A percentile compares a stretch with the other conserved stretches of the same genome.
Evolutionary conservation across 1,140 invertebrate genomes (phyloP).

Genomic region (Drosophila simulans): DNA sequence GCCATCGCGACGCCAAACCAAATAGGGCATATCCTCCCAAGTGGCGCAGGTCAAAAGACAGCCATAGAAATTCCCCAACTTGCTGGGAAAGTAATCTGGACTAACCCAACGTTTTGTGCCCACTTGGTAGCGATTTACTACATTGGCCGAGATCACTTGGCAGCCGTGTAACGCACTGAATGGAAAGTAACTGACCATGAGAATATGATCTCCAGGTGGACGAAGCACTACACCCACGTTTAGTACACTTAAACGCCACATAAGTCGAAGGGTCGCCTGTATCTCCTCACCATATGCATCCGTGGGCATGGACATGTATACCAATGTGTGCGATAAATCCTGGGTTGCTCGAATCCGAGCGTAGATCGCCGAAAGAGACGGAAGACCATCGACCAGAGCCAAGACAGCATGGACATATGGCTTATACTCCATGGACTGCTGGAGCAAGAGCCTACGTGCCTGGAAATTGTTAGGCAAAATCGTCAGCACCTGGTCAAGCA

Average conservation of each 20-base stretch:
- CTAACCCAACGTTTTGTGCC: constrained; percentile 7
- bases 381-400: constrained; percentile 52
- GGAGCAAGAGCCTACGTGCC: constrained; percentile 15
- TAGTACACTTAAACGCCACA: constrained; percentile 63
- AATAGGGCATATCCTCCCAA: constrained; percentile 78
- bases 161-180: constrained; percentile 41
- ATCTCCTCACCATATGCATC: constrained; percentile 11
- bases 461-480: constrained; percentile 4
- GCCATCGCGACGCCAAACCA: constrained; percentile 27
- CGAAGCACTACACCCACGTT: constrained; percentile 50
- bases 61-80: constrained; percentile 66
- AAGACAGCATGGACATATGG: constrained; percentile 58
- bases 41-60: constrained; percentile 72
- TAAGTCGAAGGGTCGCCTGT: constrained; percentile 33
- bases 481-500: constrained; percentile 28
- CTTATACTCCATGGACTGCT: constrained; percentile 39
- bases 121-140: constrained; percentile 50
- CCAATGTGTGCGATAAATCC: constrained; percentile 59
- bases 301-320: constrained; percentile 54
- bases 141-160: constrained; percentile 30
- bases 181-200: constrained; percentile 61
- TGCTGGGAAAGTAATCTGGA: constrained; percentile 47
- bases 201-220: background rate
- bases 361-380: constrained; percentile 36
- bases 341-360: constrained; percentile 41